Percentiles rank a stretch among this genome's conserved stretches.
These are phyloP conservation scores for Macrostomum lignano DNA, from an alignment of 1,140 invertebrate species.

Conservation along the genomic window DNA sequence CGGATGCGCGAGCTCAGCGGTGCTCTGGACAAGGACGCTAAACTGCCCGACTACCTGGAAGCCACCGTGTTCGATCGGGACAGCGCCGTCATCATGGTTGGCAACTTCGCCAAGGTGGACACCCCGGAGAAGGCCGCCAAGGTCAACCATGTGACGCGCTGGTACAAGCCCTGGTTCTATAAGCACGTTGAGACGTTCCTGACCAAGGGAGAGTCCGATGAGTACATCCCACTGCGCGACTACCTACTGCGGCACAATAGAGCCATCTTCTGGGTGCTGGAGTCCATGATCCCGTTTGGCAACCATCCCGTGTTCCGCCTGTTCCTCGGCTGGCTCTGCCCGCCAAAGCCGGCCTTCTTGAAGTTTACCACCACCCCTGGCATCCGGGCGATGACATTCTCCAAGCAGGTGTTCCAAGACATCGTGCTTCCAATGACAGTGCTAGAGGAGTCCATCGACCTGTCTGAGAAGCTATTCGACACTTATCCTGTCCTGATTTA, in stretches of 20 bases:
- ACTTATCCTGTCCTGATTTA: slow-evolving; percentile 35
- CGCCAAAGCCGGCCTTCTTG: slow-evolving; percentile 48
- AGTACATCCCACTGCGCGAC: slow-evolving; percentile 47
- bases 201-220: slow-evolving; percentile 26
- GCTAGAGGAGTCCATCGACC: slow-evolving; percentile 35
- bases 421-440: slow-evolving; percentile 43
- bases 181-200: slow-evolving; percentile 38
- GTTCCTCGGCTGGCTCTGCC: slow-evolving; percentile 47
- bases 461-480: slow-evolving; percentile 40
- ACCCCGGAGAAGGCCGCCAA: slow-evolving; percentile 31
- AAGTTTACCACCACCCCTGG: slow-evolving; percentile 48
- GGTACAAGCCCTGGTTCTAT: slow-evolving; percentile 58
- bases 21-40: slow-evolving; percentile 15
- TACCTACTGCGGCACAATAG: slow-evolving; percentile 52
- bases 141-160: slow-evolving; percentile 37
- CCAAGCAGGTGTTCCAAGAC: slow-evolving; percentile 42
- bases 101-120: slow-evolving; percentile 30
- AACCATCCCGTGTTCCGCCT: slow-evolving; percentile 44
- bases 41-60: slow-evolving; percentile 38
- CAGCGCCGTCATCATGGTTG: slow-evolving; percentile 18
- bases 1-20: slow-evolving; percentile 29
- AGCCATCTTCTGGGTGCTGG: slow-evolving; percentile 50
- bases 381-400: slow-evolving; percentile 37
- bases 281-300: slow-evolving; percentile 58
- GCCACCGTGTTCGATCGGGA: slow-evolving; percentile 33